Evolutionary conservation across 2,113 vertebrate genomes (phyloP).

Genomic region (Tautogolabrus adspersus): DNA sequence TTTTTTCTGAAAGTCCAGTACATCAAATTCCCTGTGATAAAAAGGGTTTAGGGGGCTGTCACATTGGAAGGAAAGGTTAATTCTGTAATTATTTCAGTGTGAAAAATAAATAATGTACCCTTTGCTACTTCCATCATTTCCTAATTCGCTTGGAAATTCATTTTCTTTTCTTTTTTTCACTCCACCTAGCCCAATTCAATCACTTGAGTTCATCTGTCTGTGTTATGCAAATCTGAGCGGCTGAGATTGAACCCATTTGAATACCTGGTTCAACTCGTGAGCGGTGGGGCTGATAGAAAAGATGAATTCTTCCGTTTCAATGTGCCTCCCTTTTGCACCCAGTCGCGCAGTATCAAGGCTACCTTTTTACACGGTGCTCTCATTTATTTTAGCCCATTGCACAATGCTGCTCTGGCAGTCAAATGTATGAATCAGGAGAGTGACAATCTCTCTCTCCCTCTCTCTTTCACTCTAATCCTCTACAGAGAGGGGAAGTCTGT

Average conservation of each 20-base stretch:
- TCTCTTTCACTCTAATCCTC: slow-evolving; percentile 25
- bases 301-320: slow-evolving; percentile 82
- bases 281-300: slow-evolving; percentile 71
- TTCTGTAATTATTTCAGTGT: slow-evolving; percentile 78
- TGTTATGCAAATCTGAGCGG: slow-evolving; percentile 82
- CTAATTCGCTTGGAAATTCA: slow-evolving; percentile 79
- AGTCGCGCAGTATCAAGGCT: slow-evolving; percentile 81
- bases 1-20: slow-evolving; percentile 37
- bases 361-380: slow-evolving; percentile 78
- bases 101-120: slow-evolving; percentile 78
- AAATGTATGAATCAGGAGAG: slow-evolving; percentile 70
- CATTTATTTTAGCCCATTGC: slow-evolving; percentile 78
- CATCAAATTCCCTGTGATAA: slow-evolving; percentile 67
- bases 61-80: slow-evolving; percentile 68
- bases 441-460: slow-evolving; percentile 36
- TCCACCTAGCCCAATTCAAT: slow-evolving; percentile 79
- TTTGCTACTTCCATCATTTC: slow-evolving; percentile 72
- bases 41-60: slow-evolving; percentile 69
- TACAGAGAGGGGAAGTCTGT: slow-evolving; percentile 48
- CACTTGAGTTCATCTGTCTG: slow-evolving; percentile 82
- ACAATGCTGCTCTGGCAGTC: slow-evolving; percentile 69
- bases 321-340: slow-evolving; percentile 75
- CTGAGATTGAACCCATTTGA: slow-evolving; percentile 81
- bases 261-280: slow-evolving; percentile 76
- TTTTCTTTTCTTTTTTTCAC: slow-evolving; percentile 73